Evolutionary conservation across 1,140 invertebrate genomes (phyloP).

Genomic region (Drosophila littoralis): DNA sequence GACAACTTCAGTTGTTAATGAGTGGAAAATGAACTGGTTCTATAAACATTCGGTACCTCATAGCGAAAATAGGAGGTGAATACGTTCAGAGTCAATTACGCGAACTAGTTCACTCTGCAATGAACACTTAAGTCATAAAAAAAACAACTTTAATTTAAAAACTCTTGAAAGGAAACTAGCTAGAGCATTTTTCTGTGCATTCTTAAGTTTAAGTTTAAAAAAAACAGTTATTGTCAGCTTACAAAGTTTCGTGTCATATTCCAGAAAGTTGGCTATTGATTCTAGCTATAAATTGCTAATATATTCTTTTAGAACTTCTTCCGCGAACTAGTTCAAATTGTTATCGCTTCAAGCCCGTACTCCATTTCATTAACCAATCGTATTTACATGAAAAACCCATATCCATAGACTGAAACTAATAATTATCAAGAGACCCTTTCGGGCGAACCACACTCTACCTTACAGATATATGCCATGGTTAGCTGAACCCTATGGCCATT

Average conservation of each 20-base stretch:
- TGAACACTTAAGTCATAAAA: no score
- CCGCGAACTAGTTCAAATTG: constrained; percentile 7
- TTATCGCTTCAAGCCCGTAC: background rate
- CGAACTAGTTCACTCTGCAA: no score
- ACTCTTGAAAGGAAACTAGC: no score
- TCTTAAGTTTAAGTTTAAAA: no score
- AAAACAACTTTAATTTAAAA: no score
- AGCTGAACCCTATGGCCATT: constrained; percentile 35
- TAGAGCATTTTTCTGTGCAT: no score
- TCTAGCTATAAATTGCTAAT: background rate
- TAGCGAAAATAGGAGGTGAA: no score
- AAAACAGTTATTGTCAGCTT: no score
- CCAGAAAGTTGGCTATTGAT: no score
- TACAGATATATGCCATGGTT: constrained; percentile 4
- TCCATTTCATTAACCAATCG: background rate
- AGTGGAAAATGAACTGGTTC: background rate
- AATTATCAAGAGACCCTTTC: constrained; percentile 17
- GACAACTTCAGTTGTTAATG: background rate
- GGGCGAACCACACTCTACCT: constrained; percentile 5
- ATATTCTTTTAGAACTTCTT: background rate
- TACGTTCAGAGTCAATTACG: no score
- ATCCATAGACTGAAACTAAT: constrained; percentile 21
- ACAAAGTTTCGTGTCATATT: background rate
- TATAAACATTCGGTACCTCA: no score
- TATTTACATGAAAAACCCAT: constrained; percentile 38